Evolutionary conservation across 1,140 invertebrate species (phyloP).

Genomic region (Colletes gigas): DNA sequence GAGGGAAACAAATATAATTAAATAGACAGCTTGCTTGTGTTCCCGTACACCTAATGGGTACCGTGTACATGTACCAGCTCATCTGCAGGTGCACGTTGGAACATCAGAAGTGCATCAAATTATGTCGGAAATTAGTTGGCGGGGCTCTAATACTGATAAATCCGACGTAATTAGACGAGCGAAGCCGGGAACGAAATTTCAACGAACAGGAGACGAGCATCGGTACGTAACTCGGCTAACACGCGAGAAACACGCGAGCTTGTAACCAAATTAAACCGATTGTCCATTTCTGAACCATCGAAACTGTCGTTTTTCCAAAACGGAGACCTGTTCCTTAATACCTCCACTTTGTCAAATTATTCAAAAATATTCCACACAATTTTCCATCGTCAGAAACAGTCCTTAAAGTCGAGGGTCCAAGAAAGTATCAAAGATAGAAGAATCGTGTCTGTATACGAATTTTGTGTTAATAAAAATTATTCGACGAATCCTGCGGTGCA

Average conservation of each 20-base stretch:
- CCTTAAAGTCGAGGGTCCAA: no score
- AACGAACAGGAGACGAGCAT: neutral
- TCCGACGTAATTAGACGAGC: conserved; percentile 9
- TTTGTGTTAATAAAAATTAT: no score
- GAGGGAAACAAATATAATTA: neutral
- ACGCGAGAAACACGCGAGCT: neutral
- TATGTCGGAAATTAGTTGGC: conserved; percentile 17
- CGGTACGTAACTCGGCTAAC: neutral
- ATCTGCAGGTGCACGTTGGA: neutral
- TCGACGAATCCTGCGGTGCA: no score
- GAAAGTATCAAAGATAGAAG: no score
- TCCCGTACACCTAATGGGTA: neutral
- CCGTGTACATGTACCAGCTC: no score
- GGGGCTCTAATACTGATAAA: conserved; percentile 12
- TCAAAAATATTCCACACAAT: no score
- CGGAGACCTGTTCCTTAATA: no score
- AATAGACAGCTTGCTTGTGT: neutral
- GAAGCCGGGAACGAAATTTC: neutral
- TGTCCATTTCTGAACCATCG: no score
- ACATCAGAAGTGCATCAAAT: conserved; percentile 18
- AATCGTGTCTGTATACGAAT: no score
- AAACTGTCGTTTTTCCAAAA: no score
- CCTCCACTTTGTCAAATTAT: no score
- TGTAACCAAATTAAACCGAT: neutral
- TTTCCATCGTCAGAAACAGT: no score